Evolutionary conservation across 2,113 vertebrate genomes (phyloP).

Genomic region (Caloenas nicobarica): DNA sequence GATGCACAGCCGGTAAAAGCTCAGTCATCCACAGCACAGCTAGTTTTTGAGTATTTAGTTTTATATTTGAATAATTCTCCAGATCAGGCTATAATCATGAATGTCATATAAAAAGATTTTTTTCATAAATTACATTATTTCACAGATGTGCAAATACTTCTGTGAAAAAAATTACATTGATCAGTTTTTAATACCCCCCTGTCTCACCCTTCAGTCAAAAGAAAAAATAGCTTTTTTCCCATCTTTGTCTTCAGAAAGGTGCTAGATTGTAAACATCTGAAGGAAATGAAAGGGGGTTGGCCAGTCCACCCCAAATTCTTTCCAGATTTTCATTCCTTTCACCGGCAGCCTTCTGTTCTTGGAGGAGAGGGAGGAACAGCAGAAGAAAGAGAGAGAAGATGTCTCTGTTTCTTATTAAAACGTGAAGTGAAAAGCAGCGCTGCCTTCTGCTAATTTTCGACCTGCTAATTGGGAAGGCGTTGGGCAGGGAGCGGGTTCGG

Average conservation of each 20-base stretch:
- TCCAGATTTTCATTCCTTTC: conserved; percentile 84
- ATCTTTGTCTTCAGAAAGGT: conserved; percentile 85
- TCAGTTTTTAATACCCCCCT: conserved; percentile 83
- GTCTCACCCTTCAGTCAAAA: conserved; percentile 83
- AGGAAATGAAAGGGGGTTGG: conserved; percentile 82
- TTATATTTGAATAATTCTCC: conserved; percentile 83
- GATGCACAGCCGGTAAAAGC: conserved; percentile 74
- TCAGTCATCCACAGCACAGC: conserved; percentile 71
- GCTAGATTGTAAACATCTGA: conserved; percentile 86
- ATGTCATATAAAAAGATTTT: conserved; percentile 79
- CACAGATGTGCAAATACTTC: conserved; percentile 83
- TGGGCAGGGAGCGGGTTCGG: neutral
- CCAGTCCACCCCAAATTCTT: conserved; percentile 83
- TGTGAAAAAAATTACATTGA: conserved; percentile 83
- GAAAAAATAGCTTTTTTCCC: conserved; percentile 78
- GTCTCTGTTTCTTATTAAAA: conserved; percentile 81
- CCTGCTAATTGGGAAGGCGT: conserved; percentile 38
- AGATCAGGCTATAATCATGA: conserved; percentile 81
- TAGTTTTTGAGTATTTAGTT: conserved; percentile 80
- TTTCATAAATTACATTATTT: conserved; percentile 80
- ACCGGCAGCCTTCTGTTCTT: conserved; percentile 78
- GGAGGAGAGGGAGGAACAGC: conserved; percentile 73
- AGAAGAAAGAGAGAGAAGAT: conserved; percentile 62
- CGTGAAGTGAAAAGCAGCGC: conserved; percentile 67
- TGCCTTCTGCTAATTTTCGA: conserved; percentile 62